Percentiles rank a stretch among this genome's conserved stretches.
Conservation (phyloP, 2,797 vertebrate species). For the Helarctos malayanus region DNA sequence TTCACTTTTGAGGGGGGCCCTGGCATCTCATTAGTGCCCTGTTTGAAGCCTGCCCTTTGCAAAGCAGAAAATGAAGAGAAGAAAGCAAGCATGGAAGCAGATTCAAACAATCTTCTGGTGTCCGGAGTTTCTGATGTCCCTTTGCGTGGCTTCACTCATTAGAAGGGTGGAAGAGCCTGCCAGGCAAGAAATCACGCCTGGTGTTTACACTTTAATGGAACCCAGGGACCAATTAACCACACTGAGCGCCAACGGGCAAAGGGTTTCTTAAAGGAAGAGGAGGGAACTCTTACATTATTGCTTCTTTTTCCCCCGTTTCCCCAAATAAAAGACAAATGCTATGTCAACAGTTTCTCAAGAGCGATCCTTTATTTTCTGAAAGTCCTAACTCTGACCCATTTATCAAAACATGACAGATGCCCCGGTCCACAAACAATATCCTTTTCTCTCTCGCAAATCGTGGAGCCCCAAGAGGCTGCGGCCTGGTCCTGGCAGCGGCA, state of each 20-base stretch:
- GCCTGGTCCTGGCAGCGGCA: accelerated
- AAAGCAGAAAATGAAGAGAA: slow-evolving; percentile 42
- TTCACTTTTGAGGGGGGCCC: background rate
- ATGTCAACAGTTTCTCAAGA: slow-evolving; percentile 76
- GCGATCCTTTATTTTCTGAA: slow-evolving; percentile 85
- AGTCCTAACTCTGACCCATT: slow-evolving; percentile 60
- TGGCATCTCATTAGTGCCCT: slow-evolving; percentile 44
- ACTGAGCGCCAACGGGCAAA: slow-evolving; percentile 70
- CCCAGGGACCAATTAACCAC: slow-evolving; percentile 84
- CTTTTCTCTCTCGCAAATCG: background rate
- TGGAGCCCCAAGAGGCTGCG: accelerated
- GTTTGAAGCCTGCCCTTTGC: slow-evolving; percentile 69
- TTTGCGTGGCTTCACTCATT: slow-evolving; percentile 79
- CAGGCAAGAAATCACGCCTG: slow-evolving; percentile 81
- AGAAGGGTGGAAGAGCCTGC: slow-evolving; percentile 71
- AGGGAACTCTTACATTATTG: slow-evolving; percentile 62
- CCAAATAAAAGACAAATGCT: slow-evolving; percentile 77
- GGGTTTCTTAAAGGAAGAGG: slow-evolving; percentile 70
- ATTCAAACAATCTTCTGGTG: slow-evolving; percentile 9
- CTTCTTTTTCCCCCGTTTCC: slow-evolving; percentile 24
- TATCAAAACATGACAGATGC: background rate
- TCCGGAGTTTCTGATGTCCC: slow-evolving; percentile 53
- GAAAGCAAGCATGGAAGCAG: background rate
- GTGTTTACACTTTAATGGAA: slow-evolving; percentile 83
- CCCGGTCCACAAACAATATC: background rate